These are phyloP conservation scores for Neomonachus schauinslandi DNA, from an alignment of 2,113 vertebrate species.

Conservation along the genomic window DNA sequence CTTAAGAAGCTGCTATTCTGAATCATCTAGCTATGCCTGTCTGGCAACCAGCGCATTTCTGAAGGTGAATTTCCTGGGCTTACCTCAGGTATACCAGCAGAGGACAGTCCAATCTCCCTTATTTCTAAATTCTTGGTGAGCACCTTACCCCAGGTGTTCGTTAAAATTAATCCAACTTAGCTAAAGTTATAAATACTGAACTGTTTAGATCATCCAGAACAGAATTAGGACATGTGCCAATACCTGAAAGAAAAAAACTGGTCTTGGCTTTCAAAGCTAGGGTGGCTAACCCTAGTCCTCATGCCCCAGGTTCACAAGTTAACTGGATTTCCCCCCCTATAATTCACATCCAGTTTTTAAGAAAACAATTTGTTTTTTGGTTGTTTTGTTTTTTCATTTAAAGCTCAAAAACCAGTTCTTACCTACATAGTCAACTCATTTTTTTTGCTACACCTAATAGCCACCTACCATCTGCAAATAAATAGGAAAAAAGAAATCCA, in stretches of 20 bases:
- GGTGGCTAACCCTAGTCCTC: not conserved
- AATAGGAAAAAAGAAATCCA: not conserved
- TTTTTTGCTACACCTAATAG: not conserved
- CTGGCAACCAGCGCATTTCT: not conserved
- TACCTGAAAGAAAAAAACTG: not conserved
- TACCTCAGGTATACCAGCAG: not conserved
- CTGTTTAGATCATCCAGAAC: not conserved
- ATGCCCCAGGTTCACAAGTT: not conserved
- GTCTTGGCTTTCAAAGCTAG: not conserved
- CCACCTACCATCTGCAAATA: not conserved
- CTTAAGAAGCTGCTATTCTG: not conserved
- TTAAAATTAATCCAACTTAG: conserved; percentile 5
- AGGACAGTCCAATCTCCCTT: not conserved
- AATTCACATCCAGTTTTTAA: not conserved
- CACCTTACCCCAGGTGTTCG: not conserved
- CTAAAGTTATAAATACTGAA: not conserved
- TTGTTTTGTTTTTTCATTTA: not conserved
- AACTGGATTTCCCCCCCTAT: not conserved
- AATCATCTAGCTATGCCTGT: not conserved
- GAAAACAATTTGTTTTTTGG: not conserved
- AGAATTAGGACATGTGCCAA: not conserved
- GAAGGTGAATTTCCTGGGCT: not conserved
- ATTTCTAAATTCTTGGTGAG: not conserved
- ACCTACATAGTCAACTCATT: not conserved
- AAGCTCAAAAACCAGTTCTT: not conserved